Evolutionary conservation across 2,113 vertebrate genomes (phyloP), one percentile per base, ranked within the genome.

Genomic region (Etheostoma spectabile): DNA sequence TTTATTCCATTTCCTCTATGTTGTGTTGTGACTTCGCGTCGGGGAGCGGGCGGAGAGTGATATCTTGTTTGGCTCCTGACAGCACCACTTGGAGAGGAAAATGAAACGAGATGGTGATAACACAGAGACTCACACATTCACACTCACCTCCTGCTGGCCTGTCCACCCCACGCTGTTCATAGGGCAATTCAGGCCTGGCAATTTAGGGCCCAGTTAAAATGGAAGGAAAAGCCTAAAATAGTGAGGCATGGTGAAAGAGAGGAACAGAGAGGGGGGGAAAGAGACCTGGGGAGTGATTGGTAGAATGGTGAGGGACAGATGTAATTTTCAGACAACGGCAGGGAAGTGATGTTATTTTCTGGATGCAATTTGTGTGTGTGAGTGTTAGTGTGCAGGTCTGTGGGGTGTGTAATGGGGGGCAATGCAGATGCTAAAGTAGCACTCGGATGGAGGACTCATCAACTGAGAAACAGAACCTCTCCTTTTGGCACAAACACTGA

Each of bases 41-140:
- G 86, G 76, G 49, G 82, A 70, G 86, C 67, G 51, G 82, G 77
- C 27, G 74, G 74, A 83, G 91, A 90, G 86, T 88, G 92, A 93
- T 95, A 93, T 95, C 91, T 93, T 90, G 91, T 94, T 94, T 95
- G 93, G 91, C 92, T 90, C 89, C 86, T 95, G 93, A 94, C 94
- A 94, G 92, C 87, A 87, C 85, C 88, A 90, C 91, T 92, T 75
- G 88, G 91, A 85, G 91, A 91, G 83, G 89, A 92, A 94, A 94
- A 94, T 94, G 88, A 93, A 93, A 93, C 93, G 94, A 90, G 91
- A 93, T 92, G 93, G 91, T 77, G 88, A 94, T 94, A 91, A 93
- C 87, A 83, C 85, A 64, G 79, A 88, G 80, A 85, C 88, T 87
- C 79, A 84, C 75, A 57, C 89, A 86, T 88, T 88, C 85, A 83